phyloP scores from a whole-genome alignment of 2,888 invertebrate genomes.

The Tupiocoris notatus region DNA sequence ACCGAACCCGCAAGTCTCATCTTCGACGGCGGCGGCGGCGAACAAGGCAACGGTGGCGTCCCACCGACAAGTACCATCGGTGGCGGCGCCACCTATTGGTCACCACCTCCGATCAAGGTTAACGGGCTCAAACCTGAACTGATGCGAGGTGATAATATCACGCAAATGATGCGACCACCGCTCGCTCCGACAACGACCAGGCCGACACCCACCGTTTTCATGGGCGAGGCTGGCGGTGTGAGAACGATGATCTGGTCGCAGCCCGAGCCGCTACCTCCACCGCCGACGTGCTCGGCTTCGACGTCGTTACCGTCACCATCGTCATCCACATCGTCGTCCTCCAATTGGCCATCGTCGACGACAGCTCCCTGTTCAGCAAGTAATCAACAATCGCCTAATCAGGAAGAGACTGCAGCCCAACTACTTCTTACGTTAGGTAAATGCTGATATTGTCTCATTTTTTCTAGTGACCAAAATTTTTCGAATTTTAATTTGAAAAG shows the following conservation, averaged over 20 bases:
- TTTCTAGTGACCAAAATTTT: neutral
- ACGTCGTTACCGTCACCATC: conserved; percentile 58
- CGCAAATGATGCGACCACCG: conserved; percentile 51
- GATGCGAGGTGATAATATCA: conserved; percentile 66
- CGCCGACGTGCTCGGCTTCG: conserved; percentile 57
- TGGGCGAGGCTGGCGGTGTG: conserved; percentile 90
- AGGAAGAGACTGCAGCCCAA: conserved; percentile 64
- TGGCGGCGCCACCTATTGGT: conserved; percentile 43
- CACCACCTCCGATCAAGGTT: conserved; percentile 58
- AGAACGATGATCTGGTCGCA: conserved; percentile 69
- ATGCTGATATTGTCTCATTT: no score
- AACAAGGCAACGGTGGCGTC: conserved; percentile 52
- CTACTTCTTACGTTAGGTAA: conserved; percentile 53
- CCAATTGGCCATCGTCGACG: conserved; percentile 54
- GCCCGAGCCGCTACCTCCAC: conserved; percentile 56
- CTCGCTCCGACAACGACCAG: conserved; percentile 46
- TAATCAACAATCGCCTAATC: conserved; percentile 50
- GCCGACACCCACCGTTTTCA: conserved; percentile 79
- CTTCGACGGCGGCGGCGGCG: conserved; percentile 54
- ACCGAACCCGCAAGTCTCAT: conserved; percentile 59
- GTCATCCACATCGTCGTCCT: conserved; percentile 57
- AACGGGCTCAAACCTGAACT: conserved; percentile 82
- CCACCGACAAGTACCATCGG: conserved; percentile 38
- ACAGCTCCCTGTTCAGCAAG: conserved; percentile 51
- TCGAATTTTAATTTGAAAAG: no score